A percentile compares a stretch with the other conserved stretches of the same genome.
phyloP scores from a whole-genome alignment of 2,797 vertebrate species.

The Pelodytes ibericus region DNA sequence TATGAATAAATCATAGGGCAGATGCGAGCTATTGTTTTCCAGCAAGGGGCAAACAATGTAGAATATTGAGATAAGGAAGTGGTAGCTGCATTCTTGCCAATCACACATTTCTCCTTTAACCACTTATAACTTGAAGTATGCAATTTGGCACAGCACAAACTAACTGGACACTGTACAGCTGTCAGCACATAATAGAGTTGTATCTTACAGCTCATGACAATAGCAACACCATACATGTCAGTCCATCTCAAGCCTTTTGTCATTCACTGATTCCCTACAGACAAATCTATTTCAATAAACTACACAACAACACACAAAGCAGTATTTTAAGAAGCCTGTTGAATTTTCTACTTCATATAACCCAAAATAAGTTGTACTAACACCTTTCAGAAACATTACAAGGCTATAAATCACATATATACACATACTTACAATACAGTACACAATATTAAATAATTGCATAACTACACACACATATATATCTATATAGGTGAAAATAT shows the following conservation, averaged over 20 bases:
- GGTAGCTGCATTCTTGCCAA: constrained; percentile 17
- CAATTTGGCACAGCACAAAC: constrained; percentile 1
- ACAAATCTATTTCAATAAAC: neutral
- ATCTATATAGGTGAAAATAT: too few relatives aligned
- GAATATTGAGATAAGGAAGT: constrained; percentile 24
- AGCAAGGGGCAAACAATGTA: constrained; percentile 14
- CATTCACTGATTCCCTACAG: neutral
- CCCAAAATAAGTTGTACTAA: too few relatives aligned
- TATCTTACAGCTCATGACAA: neutral
- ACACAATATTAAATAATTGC: too few relatives aligned
- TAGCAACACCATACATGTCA: neutral
- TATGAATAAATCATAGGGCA: neutral
- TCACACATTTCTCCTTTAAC: constrained; percentile 2
- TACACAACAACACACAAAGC: neutral
- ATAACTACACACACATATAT: too few relatives aligned
- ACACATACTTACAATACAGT: too few relatives aligned
- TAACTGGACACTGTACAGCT: constrained; percentile 16
- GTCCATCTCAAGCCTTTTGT: neutral
- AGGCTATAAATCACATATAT: neutral
- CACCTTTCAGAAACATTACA: too few relatives aligned
- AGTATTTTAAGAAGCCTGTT: neutral
- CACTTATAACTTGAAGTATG: constrained; percentile 13
- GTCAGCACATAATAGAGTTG: constrained; percentile 37
- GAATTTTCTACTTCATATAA: neutral
- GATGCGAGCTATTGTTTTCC: neutral